Evolutionary conservation across 2,888 invertebrate genomes (phyloP), one percentile per base, ranked within the genome.

Genomic region (Tuta absoluta): DNA sequence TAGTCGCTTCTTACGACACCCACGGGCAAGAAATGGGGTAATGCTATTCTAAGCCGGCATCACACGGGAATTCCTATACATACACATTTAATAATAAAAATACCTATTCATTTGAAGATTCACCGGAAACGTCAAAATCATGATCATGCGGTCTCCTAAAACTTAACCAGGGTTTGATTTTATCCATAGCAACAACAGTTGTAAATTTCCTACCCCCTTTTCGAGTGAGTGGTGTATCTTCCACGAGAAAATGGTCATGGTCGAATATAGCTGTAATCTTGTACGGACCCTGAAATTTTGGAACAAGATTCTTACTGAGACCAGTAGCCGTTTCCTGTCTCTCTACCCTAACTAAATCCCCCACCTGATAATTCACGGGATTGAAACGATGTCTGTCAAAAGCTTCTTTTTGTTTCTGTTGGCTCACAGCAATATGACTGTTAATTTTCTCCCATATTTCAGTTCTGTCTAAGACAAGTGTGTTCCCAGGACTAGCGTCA

Each of bases 271-370:
- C 23, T 7, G 41, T 41, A 7, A 59, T 59, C 19, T 11, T 57
- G 17, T 57, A 63, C 24, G 63, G 63, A 10, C 63, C 63, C 21
- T 63, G 63, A 14, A 56, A 63, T 41, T 48, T 63, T 2, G 58
- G 63, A 28, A 63, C 28, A 17, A 63, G 58, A 12, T 63, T 59
- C 23, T 51, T 49, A 38, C 63, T 63, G 12, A 49, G 58, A 2
- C 63, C 59, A 24, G 58, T 58, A 8, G 63, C 45, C 11, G 65
- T 45, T 8, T 63, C 28, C 24, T 65, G 59, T 10, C 62, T 24
- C 48, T 63, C 66, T 12, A 66, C 48, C n/a, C 67, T 60, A 21
- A 65, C 65, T 45, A 65, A 57, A 49, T 67, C 65, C 1, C 65
- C 65, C 14, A 63, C 45, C 10, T 63, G 23, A 33, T 58, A 66